These are phyloP conservation scores for Xestia sexstrigata DNA, from an alignment of 2,888 invertebrate species.

Conservation along the genomic window DNA sequence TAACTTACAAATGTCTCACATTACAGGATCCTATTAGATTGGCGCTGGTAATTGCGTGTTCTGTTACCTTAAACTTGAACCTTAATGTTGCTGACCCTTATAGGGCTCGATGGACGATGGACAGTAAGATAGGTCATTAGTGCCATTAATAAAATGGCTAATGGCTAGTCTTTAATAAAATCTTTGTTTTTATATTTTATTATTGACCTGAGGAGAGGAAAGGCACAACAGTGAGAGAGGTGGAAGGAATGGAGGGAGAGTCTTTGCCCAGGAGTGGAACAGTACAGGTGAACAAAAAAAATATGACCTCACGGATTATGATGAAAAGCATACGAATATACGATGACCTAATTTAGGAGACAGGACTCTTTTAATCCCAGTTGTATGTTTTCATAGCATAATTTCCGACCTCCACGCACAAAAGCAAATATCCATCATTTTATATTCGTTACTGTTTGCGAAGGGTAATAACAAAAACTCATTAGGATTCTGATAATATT, in stretches of 20 bases:
- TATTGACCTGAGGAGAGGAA: neutral
- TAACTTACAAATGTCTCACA: slow-evolving; percentile 42
- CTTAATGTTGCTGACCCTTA: neutral
- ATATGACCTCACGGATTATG: neutral
- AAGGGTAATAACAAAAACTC: neutral
- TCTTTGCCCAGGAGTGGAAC: neutral
- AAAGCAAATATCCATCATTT: neutral
- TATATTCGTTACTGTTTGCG: neutral
- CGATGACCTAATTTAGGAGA: neutral
- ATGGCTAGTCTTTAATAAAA: neutral
- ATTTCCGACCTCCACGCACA: neutral
- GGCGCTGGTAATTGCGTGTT: slow-evolving; percentile 30
- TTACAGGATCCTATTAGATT: slow-evolving; percentile 34
- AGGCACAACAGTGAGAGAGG: neutral
- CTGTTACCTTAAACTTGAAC: slow-evolving; percentile 14
- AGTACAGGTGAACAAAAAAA: neutral
- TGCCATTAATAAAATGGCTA: too few species aligned
- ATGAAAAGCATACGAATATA: neutral
- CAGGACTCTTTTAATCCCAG: neutral
- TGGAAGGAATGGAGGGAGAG: neutral
- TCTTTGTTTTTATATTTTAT: neutral
- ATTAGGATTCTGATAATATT: neutral
- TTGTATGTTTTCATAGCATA: neutral
- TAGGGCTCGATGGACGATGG: neutral
- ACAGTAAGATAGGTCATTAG: neutral